These are phyloP conservation scores for Meandrusa payeni DNA, from an alignment of 2,888 invertebrate species.

Conservation along the genomic window DNA sequence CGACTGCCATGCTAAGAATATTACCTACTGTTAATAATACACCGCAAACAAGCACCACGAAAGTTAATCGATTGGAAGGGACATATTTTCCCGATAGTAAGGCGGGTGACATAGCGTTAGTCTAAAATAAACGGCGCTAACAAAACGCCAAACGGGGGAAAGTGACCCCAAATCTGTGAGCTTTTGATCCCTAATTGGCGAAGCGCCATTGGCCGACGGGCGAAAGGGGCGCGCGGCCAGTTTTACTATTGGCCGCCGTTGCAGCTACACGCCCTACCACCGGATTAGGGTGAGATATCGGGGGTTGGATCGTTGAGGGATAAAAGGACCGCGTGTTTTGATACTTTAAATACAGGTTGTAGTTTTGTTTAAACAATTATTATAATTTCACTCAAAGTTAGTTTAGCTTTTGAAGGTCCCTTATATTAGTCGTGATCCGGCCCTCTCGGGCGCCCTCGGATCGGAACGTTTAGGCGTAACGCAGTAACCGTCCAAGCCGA, in stretches of 20 bases:
- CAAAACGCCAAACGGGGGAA: constrained; percentile 56
- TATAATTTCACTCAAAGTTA: no score
- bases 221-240: constrained; percentile 41
- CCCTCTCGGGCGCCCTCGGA: no score
- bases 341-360: constrained; percentile 39
- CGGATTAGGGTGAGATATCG: constrained; percentile 55
- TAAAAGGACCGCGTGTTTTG: constrained; percentile 39
- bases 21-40: no score
- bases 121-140: constrained; percentile 33
- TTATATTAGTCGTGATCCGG: no score
- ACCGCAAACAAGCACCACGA: no score
- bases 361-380: no score
- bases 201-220: constrained; percentile 48
- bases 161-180: constrained; percentile 69
- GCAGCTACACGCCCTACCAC: constrained; percentile 41
- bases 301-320: constrained; percentile 36
- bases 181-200: constrained; percentile 69
- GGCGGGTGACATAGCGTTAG: constrained; percentile 25
- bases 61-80: constrained; percentile 18
- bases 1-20: no score
- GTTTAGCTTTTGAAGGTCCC: no score
- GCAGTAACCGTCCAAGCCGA: no score
- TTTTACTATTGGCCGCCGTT: constrained; percentile 44
- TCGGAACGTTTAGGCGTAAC: no score
- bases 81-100: constrained; percentile 6